Evolutionary conservation across 1,140 invertebrate genomes (phyloP).

Genomic region (Drosophila nannoptera): DNA sequence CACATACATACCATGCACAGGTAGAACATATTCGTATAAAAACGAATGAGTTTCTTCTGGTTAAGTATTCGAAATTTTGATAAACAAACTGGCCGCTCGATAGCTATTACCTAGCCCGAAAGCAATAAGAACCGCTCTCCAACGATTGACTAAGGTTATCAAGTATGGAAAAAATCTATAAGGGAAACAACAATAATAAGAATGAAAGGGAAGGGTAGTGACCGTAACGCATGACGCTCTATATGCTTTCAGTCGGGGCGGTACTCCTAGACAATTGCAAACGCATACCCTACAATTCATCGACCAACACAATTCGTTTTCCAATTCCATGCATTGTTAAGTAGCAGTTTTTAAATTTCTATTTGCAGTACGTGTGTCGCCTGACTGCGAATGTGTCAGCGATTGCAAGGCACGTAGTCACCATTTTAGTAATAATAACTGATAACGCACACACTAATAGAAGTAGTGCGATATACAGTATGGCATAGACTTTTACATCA

Average conservation of each 20-base stretch:
- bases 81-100: conserved; percentile 39
- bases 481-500: not conserved
- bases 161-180: conserved; percentile 30
- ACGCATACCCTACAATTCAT: conserved; percentile 19
- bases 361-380: conserved; percentile 18
- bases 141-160: conserved; percentile 53
- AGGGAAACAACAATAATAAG: conserved; percentile 34
- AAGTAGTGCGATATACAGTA: not conserved
- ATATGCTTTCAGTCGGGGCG: conserved; percentile 3
- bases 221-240: conserved; percentile 48
- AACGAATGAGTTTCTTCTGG: conserved; percentile 37
- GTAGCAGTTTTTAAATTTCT: conserved; percentile 18
- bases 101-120: conserved; percentile 51
- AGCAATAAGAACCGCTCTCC: conserved; percentile 15
- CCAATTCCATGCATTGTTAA: conserved; percentile 22
- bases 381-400: conserved; percentile 27
- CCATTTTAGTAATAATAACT: conserved; percentile 24
- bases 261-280: not conserved
- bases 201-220: conserved; percentile 38
- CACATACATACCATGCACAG: not conserved
- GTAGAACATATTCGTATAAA: conserved; percentile 48
- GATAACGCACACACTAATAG: conserved; percentile 15
- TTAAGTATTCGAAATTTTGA: conserved; percentile 41
- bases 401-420: conserved; percentile 19
- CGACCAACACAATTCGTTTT: conserved; percentile 15